Percentiles rank a stretch among this genome's conserved stretches.
These are phyloP conservation scores for Mirounga angustirostris DNA, from an alignment of 2,113 vertebrate genomes.

Conservation along the genomic window DNA sequence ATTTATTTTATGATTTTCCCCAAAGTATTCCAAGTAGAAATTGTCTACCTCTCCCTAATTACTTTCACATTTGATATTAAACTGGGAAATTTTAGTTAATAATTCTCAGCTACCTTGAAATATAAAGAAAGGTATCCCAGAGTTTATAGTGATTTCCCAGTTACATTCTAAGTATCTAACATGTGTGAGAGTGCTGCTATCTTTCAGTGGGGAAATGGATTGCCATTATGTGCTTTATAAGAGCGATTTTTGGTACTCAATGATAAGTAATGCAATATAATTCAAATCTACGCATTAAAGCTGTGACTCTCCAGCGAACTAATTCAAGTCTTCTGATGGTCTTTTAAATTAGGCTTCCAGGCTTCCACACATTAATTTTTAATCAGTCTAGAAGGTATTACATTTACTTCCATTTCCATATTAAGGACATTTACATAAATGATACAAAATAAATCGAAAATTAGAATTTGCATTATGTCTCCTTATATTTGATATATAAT, in stretches of 20 bases:
- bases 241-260: background rate
- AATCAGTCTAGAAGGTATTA: slow-evolving; percentile 60
- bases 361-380: slow-evolving; percentile 58
- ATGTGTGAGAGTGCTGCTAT: background rate
- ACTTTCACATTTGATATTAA: slow-evolving; percentile 69
- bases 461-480: slow-evolving; percentile 54
- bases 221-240: slow-evolving; percentile 1
- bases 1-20: slow-evolving; percentile 54
- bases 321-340: slow-evolving; percentile 27
- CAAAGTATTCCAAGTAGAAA: slow-evolving; percentile 43
- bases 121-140: background rate
- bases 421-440: slow-evolving; percentile 56
- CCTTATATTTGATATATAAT: slow-evolving; percentile 44
- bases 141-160: slow-evolving; percentile 10
- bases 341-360: slow-evolving; percentile 59
- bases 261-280: slow-evolving; percentile 51
- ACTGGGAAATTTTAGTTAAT: slow-evolving; percentile 29
- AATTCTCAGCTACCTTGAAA: slow-evolving; percentile 28
- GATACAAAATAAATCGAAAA: slow-evolving; percentile 65
- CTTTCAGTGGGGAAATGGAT: background rate
- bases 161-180: background rate
- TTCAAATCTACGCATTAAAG: background rate
- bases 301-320: slow-evolving; percentile 6
- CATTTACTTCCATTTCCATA: slow-evolving; percentile 73
- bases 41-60: background rate